These are phyloP conservation scores for Stratiolaelaps scimitus DNA, from an alignment of 1,140 invertebrate genomes.

Conservation along the genomic window DNA sequence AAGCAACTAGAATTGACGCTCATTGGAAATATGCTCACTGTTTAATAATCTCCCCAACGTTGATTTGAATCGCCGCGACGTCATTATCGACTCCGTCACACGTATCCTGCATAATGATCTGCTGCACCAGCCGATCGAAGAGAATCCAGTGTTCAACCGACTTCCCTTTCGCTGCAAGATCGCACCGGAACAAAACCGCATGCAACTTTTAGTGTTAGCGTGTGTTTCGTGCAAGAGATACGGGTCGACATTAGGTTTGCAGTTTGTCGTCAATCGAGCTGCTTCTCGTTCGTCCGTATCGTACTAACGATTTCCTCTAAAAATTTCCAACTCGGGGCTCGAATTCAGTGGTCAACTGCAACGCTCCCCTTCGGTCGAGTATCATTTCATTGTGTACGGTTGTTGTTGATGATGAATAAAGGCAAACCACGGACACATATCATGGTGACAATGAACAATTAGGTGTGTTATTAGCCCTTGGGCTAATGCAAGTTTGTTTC, in stretches of 20 bases:
- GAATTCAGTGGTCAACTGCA: not conserved
- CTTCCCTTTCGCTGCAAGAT: conserved; percentile 47
- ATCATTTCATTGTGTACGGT: too few relatives aligned
- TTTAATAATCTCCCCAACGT: conserved; percentile 78
- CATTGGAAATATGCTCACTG: conserved; percentile 47
- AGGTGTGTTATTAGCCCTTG: too few relatives aligned
- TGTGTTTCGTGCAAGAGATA: too few relatives aligned
- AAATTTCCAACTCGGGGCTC: not conserved
- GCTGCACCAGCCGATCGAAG: conserved; percentile 88
- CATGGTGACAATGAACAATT: too few relatives aligned
- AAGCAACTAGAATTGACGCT: conserved; percentile 34
- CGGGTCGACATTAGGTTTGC: too few relatives aligned
- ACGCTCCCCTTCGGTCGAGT: too few relatives aligned
- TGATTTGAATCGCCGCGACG: conserved; percentile 68
- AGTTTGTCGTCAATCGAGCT: conserved; percentile 27
- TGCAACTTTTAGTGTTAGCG: too few relatives aligned
- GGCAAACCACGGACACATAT: too few relatives aligned
- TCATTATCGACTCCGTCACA: conserved; percentile 60
- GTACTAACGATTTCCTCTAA: conserved; percentile 1
- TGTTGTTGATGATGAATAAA: too few relatives aligned
- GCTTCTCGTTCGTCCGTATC: not conserved
- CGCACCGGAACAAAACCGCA: conserved; percentile 55
- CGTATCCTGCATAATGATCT: conserved; percentile 74
- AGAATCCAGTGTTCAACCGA: conserved; percentile 66
- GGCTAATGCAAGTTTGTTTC: too few relatives aligned